phyloP scores from a whole-genome alignment of 2,113 vertebrate genomes.

The Bettongia penicillata region DNA sequence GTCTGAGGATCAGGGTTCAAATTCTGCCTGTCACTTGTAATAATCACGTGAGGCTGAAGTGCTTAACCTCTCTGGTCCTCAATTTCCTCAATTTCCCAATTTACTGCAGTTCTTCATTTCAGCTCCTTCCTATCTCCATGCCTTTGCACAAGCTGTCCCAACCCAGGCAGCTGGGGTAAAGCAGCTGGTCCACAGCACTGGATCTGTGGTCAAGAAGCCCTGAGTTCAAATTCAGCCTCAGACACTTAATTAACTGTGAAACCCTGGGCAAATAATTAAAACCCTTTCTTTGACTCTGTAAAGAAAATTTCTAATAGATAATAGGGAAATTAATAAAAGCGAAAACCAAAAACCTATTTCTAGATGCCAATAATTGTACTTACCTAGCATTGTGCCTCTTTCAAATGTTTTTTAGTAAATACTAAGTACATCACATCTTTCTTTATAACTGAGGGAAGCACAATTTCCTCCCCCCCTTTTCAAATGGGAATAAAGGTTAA shows the following conservation, averaged over 20 bases:
- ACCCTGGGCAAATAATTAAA: not conserved
- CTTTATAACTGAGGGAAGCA: constrained; percentile 17
- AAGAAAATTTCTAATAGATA: constrained; percentile 34
- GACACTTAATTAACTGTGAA: not conserved
- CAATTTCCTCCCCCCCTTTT: constrained; percentile 17
- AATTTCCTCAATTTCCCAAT: not conserved
- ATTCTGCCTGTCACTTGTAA: not conserved
- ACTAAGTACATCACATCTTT: constrained; percentile 37
- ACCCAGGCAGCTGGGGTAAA: not conserved
- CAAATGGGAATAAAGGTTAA: constrained; percentile 24
- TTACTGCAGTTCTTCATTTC: not conserved
- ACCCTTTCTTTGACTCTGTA: not conserved
- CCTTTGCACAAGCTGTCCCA: not conserved
- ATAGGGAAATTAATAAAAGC: constrained; percentile 27
- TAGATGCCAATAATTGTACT: constrained; percentile 53
- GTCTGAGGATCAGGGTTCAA: not conserved
- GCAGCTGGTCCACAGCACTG: not conserved
- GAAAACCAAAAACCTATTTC: constrained; percentile 50
- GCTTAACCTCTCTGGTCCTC: not conserved
- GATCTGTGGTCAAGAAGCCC: not conserved
- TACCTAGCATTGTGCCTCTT: constrained; percentile 36
- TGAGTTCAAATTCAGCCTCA: not conserved
- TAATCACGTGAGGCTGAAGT: not conserved
- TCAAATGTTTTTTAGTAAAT: constrained; percentile 47
- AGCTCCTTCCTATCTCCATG: not conserved